Percentiles rank a stretch among this genome's conserved stretches.
These are phyloP conservation scores for Apamea crenata DNA, from an alignment of 2,888 invertebrate species.

Conservation along the genomic window DNA sequence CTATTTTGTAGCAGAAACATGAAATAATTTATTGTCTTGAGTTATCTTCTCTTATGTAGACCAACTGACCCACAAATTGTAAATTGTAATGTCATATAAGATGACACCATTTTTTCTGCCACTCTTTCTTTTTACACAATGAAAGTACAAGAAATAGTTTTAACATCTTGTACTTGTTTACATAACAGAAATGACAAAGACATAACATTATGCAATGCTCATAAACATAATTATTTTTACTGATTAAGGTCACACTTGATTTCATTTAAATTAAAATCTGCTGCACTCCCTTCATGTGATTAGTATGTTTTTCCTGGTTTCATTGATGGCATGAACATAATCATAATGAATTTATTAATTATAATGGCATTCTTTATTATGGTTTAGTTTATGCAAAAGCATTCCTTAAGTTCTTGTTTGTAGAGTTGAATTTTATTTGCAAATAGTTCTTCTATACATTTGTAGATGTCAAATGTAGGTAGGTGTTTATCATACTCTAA, in stretches of 20 bases:
- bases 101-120: not conserved
- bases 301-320: constrained; percentile 31
- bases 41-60: not conserved
- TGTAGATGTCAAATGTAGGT: constrained; percentile 4
- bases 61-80: not conserved
- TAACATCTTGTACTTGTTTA: constrained; percentile 42
- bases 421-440: constrained; percentile 21
- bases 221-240: constrained; percentile 37
- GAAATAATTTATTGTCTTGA: not conserved
- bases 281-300: not conserved
- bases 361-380: not conserved
- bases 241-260: constrained; percentile 21
- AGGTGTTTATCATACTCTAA: not conserved
- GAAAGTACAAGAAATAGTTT: constrained; percentile 14
- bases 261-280: constrained; percentile 20
- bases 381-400: constrained; percentile 7
- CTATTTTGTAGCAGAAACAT: not conserved
- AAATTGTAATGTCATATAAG: not conserved
- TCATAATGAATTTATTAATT: constrained; percentile 21
- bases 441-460: not conserved
- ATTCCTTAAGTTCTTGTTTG: not conserved
- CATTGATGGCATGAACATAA: constrained; percentile 21
- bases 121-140: not conserved
- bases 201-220: constrained; percentile 49
- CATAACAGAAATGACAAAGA: constrained; percentile 28